Conservation (phyloP, 2,797 vertebrate species). For the Notamacropus eugenii region DNA sequence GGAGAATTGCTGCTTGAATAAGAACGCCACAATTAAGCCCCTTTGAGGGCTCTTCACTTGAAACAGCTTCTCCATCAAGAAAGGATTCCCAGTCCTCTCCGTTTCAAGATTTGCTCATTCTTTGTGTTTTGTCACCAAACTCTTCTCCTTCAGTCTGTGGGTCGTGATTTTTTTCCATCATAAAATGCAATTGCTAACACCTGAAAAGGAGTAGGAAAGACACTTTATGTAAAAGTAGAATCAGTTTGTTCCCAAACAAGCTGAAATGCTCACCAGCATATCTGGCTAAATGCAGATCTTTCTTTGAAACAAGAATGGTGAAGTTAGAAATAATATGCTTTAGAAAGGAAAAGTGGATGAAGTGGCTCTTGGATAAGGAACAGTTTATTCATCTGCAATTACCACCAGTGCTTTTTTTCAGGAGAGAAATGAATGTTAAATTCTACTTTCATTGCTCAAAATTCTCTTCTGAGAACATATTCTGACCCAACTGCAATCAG, state of each 20-base stretch:
- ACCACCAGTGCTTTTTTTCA: background rate
- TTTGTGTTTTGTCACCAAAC: constrained; percentile 51
- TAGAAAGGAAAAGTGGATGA: constrained; percentile 32
- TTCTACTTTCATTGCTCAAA: background rate
- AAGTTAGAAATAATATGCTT: constrained; percentile 50
- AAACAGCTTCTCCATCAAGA: constrained; percentile 51
- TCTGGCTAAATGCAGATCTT: constrained; percentile 34
- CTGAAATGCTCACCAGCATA: constrained; percentile 42
- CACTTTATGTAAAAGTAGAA: constrained; percentile 49
- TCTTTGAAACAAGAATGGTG: constrained; percentile 16
- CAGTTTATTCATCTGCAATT: background rate
- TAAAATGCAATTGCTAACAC: constrained; percentile 58
- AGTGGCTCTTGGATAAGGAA: background rate
- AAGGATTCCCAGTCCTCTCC: constrained; percentile 67
- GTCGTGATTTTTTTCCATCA: constrained; percentile 35
- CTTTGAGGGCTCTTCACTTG: constrained; percentile 59
- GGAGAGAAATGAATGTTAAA: background rate
- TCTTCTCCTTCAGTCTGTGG: constrained; percentile 49
- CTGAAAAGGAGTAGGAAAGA: constrained; percentile 63
- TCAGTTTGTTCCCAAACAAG: constrained; percentile 26
- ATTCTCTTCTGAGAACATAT: background rate
- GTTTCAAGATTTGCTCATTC: constrained; percentile 46
- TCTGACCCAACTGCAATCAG: background rate
- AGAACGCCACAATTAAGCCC: constrained; percentile 40
- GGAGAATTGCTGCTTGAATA: constrained; percentile 29